Conservation (phyloP, 2,888 invertebrate genomes). For the Portevinia maculata region DNA sequence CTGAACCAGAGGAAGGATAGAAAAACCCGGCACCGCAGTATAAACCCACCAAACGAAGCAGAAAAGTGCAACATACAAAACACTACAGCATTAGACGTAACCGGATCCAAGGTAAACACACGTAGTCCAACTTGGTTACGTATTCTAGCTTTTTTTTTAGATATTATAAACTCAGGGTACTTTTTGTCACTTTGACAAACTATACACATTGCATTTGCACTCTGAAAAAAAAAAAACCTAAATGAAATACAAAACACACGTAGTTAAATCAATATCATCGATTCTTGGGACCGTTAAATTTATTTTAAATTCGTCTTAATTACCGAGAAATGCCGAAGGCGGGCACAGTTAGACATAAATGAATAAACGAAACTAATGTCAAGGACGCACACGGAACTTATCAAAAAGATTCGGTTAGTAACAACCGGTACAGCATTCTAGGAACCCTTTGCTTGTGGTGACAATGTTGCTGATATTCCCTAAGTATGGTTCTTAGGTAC, state of each 20-base stretch:
- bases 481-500: conserved; percentile 42
- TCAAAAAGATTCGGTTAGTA: conserved; percentile 19
- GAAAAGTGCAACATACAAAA: conserved; percentile 6
- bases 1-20: background rate
- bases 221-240: conserved; percentile 4
- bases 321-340: conserved; percentile 8
- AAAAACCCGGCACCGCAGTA: too few relatives aligned
- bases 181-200: conserved; percentile 48
- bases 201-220: conserved; percentile 45
- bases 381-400: background rate
- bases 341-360: background rate
- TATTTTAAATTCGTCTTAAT: conserved; percentile 32
- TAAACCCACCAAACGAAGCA: too few relatives aligned
- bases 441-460: conserved; percentile 47
- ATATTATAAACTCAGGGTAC: conserved; percentile 21
- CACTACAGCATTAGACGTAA: conserved; percentile 15
- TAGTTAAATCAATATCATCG: conserved; percentile 66
- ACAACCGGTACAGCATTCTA: conserved; percentile 37
- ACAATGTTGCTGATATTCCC: conserved; percentile 42
- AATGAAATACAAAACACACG: conserved; percentile 41
- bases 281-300: conserved; percentile 48
- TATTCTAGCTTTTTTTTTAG: conserved; percentile 26
- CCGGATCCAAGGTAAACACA: conserved; percentile 18
- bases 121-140: background rate
- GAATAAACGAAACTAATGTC: conserved; percentile 11